phyloP scores from a whole-genome alignment of 37 sponge, comb jelly and placozoan genomes.

The Mnemiopsis leidyi region DNA sequence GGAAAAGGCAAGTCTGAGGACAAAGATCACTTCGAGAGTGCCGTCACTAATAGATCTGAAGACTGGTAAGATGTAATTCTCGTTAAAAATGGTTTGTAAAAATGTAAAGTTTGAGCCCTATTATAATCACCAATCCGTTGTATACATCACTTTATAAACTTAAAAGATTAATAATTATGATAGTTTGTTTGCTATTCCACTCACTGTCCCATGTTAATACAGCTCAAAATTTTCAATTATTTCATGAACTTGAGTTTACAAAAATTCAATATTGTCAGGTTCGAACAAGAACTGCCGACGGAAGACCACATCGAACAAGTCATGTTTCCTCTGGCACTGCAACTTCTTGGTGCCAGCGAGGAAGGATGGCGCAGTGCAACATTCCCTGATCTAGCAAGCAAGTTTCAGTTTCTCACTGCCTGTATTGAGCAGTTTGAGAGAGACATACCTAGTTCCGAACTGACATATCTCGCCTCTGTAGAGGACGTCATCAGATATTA shows the following conservation, averaged over 20 bases:
- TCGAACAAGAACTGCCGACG: background rate
- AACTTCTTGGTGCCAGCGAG: background rate
- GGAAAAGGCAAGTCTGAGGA: background rate
- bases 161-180: too few species aligned
- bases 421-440: background rate
- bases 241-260: too few species aligned
- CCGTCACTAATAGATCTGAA: conserved; percentile 2
- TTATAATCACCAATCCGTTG: too few species aligned
- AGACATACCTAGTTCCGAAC: conserved; percentile 53
- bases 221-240: too few species aligned
- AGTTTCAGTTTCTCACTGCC: background rate
- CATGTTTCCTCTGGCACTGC: background rate
- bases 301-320: conserved; percentile 3
- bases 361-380: background rate
- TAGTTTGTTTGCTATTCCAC: too few species aligned
- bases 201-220: too few species aligned
- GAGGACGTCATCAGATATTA: conserved; percentile 25
- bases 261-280: background rate
- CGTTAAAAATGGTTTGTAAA: too few species aligned
- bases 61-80: background rate
- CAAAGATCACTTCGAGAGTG: background rate
- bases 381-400: conserved; percentile 7
- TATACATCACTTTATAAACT: too few species aligned
- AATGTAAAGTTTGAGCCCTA: too few species aligned
- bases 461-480: background rate